Evolutionary conservation across 2,113 vertebrate genomes (phyloP), one percentile per base, ranked within the genome.

Genomic region (Ailurus styani): DNA sequence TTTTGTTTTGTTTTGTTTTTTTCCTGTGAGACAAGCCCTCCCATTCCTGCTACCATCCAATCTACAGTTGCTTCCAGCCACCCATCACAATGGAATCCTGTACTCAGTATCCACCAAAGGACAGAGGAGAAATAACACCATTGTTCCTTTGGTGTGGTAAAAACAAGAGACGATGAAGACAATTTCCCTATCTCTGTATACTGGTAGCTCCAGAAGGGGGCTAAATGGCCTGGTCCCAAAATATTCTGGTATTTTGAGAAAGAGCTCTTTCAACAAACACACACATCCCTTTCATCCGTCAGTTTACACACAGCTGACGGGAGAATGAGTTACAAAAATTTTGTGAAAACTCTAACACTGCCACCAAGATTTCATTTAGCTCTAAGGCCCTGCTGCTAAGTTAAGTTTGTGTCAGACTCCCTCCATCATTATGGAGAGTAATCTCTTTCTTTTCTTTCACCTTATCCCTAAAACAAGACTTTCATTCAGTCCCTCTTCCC

Each of bases 391-490:
- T 60, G 55, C 29, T 45, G 34, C 45, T 42, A 62, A 64, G 1
- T 70, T 18, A 55, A 72, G 7, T 15, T 84, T 66, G 5, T 82
- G 42, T 23, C 50, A 54, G 40, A 54, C 10, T 90, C 73, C 27
- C 18, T 70, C 50, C 82, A 81, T 34, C 17, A 57, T 23, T 18
- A 18, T 3, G 62, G 15, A 20, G 1, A 25, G 9, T 23, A n/a
- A 45, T 50, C 18, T 15, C 6, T 72, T 70, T 72, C 47, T 90
- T 42, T 87, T 42, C 37, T 92, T 42, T 73, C n/a, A 34, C 62
- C n/a, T 90, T 84, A 84, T 21, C 40, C 25, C 54, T 90, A 90
- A 86, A 88, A 87, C 40, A 17, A 55, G 23, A 75, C n/a, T 94
- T 91, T 3, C 50, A 55, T 73, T 57, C 47, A 55, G 13, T 72